Evolutionary conservation across 2,888 invertebrate species (phyloP), one percentile per base, ranked within the genome.

Genomic region (Plebejus melissa): DNA sequence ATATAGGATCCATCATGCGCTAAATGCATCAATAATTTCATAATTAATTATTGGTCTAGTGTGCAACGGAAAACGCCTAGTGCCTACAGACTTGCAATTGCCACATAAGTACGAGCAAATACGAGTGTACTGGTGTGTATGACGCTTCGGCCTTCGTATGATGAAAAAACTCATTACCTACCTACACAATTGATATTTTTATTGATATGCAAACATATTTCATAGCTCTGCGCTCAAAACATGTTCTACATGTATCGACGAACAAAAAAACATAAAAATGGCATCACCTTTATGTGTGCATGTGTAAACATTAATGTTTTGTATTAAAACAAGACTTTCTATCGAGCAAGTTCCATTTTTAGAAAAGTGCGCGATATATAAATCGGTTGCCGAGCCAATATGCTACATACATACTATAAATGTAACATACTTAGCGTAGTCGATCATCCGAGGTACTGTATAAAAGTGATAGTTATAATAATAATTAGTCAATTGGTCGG

Each of bases 281-380:
- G 72, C 72, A 72, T 54, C 72, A 32, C 32, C 11, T 54, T 28
- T 71, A 22, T 22, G 22, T 13, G 9, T 41, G 22, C 41, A 38
- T 32, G 72, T 72, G 54, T 72, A 54, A 54, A 54, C 54, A 72
- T 54, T 77, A 79, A 83, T 81, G 81, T 83, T 83, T 81, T 77
- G 83, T 82, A 82, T 32, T 81, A 84, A 82, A 87, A 87, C 85
- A 88, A 87, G 87, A 90, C 90, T 90, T 91, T 90, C 89, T 89
- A 87, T 85, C 86, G 87, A 87, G 87, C 87, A 85, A 82, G 89
- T 89, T 90, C 92, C 92, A 89, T 89, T 90, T 91, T 89, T 88
- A 90, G 90, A 88, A 80, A 85, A 86, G 81, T 85, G 83, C 83
- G 84, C 84, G 83, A 81, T 81, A 80, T 79, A 70, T 74, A 80